Evolutionary conservation across 1,140 invertebrate genomes (phyloP).

Genomic region (Stegodyphus dumicola): DNA sequence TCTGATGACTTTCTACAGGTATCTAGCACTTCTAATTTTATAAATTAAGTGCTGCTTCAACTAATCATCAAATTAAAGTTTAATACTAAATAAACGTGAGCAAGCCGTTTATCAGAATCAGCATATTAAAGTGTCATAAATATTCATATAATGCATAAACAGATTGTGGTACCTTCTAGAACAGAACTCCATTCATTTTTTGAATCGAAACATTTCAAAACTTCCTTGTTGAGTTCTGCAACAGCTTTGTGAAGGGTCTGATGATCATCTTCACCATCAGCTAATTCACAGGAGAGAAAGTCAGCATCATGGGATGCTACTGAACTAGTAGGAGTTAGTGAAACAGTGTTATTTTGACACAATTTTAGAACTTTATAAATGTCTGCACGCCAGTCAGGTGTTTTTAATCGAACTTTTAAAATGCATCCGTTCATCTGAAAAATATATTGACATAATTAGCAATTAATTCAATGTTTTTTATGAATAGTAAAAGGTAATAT

Average conservation of each 20-base stretch:
- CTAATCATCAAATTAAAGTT: too few relatives aligned
- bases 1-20: too few relatives aligned
- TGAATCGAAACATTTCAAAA: slow-evolving; percentile 4
- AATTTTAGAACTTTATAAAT: slow-evolving; percentile 84
- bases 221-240: slow-evolving; percentile 42
- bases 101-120: too few relatives aligned
- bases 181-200: slow-evolving; percentile 4
- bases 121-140: background rate
- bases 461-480: too few relatives aligned
- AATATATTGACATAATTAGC: background rate
- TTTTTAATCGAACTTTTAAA: slow-evolving; percentile 82
- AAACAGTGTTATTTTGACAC: slow-evolving; percentile 84
- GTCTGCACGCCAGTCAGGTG: slow-evolving; percentile 83
- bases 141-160: background rate
- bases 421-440: slow-evolving; percentile 76
- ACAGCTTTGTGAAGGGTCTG: slow-evolving; percentile 63
- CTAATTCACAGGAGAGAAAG: slow-evolving; percentile 56
- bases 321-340: slow-evolving; percentile 71
- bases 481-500: too few relatives aligned
- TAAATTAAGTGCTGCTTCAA: too few relatives aligned
- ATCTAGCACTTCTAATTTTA: too few relatives aligned
- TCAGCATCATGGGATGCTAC: slow-evolving; percentile 5
- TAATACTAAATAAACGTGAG: too few relatives aligned
- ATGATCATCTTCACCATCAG: slow-evolving; percentile 64
- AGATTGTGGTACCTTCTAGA: slow-evolving; percentile 10